phyloP scores from a whole-genome alignment of 2,888 invertebrate genomes.

The Scaptomyza tumidula region DNA sequence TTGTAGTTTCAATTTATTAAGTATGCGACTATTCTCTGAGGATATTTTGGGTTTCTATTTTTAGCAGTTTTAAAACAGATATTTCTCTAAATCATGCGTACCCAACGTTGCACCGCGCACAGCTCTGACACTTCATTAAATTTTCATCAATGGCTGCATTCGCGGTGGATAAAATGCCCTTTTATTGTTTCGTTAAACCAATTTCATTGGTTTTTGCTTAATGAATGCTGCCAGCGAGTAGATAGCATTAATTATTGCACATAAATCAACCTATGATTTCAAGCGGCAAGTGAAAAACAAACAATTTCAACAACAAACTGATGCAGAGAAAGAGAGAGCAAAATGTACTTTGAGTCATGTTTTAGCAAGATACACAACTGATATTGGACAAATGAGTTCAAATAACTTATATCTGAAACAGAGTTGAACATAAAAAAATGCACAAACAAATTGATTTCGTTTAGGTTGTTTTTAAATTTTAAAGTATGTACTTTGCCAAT shows the following conservation, averaged over 20 bases:
- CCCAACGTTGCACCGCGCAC: slow-evolving; percentile 58
- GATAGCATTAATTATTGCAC: slow-evolving; percentile 66
- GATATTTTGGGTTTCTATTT: slow-evolving; percentile 1
- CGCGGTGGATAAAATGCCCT: slow-evolving; percentile 34
- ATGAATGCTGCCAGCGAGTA: slow-evolving; percentile 54
- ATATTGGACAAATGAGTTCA: too few relatives aligned
- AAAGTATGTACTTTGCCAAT: slow-evolving; percentile 14
- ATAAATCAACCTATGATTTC: slow-evolving; percentile 50
- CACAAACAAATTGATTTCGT: slow-evolving; percentile 14
- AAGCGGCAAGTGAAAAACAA: slow-evolving; percentile 32
- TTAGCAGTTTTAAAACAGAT: slow-evolving; percentile 31
- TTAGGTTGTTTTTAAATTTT: slow-evolving; percentile 4
- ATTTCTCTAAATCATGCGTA: slow-evolving; percentile 65
- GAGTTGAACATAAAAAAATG: neutral
- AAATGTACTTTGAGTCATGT: too few relatives aligned
- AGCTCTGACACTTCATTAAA: slow-evolving; percentile 74
- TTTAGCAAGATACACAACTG: neutral
- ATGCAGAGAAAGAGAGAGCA: neutral
- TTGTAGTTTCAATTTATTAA: neutral
- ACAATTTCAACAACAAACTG: slow-evolving; percentile 32
- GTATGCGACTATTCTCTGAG: neutral
- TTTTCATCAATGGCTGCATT: slow-evolving; percentile 56
- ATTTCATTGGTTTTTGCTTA: slow-evolving; percentile 55
- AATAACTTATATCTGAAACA: neutral
- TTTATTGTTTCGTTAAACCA: slow-evolving; percentile 25